Percentiles rank a stretch among this genome's conserved stretches.
Conservation (phyloP, 2,113 vertebrate genomes). For the Microtus oregoni region DNA sequence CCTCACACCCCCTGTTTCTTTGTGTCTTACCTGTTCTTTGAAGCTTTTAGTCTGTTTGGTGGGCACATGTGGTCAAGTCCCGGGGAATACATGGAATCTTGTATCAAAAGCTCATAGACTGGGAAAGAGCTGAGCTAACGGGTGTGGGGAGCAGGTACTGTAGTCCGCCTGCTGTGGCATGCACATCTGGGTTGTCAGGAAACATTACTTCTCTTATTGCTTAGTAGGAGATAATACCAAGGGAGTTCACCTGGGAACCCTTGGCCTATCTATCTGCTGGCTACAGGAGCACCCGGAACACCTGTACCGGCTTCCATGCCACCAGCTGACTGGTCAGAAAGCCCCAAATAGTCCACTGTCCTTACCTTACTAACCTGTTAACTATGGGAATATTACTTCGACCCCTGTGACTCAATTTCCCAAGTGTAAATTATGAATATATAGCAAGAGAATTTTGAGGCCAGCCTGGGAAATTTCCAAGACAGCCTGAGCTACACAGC, state of each 20-base stretch:
- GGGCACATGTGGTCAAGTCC: background rate
- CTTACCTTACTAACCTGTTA: background rate
- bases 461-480: background rate
- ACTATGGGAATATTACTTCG: no score
- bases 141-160: background rate
- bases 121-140: background rate
- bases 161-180: background rate
- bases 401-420: background rate
- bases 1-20: background rate
- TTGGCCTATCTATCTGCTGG: background rate
- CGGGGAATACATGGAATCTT: background rate
- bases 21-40: background rate
- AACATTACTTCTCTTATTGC: constrained; percentile 5
- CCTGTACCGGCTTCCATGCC: background rate
- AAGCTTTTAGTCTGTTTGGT: background rate
- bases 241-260: background rate
- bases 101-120: background rate
- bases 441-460: background rate
- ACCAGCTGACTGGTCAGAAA: background rate
- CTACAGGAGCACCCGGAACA: no score
- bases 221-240: background rate
- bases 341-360: background rate
- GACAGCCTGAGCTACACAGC: background rate
- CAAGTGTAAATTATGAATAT: background rate
- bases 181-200: background rate